phyloP scores from a whole-genome alignment of 1,140 invertebrate genomes.

The Brachionus sp. region DNA sequence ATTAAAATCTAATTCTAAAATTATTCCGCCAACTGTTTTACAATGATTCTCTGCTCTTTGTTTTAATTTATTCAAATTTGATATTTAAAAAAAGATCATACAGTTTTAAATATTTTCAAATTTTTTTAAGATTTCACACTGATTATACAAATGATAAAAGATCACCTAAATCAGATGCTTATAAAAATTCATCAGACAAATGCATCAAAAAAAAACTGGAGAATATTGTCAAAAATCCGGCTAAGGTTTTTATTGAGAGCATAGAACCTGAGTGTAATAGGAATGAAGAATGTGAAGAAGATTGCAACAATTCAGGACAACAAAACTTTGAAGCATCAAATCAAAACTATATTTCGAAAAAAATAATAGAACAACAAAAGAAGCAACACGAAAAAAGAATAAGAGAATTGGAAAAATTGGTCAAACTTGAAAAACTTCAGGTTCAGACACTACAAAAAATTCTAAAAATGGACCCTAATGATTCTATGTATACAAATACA shows the following conservation, averaged over 20 bases:
- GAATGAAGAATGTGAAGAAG: neutral
- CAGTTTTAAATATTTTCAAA: too few species aligned
- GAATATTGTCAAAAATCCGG: slow-evolving; percentile 16
- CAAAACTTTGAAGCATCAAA: neutral
- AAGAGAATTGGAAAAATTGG: neutral
- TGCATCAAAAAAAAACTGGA: neutral
- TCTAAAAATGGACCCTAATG: neutral
- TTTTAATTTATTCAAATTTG: too few species aligned
- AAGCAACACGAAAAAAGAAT: slow-evolving; percentile 8
- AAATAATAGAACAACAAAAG: neutral
- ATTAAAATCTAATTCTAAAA: too few species aligned
- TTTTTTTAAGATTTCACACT: slow-evolving; percentile 3
- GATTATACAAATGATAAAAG: neutral
- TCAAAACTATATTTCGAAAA: neutral
- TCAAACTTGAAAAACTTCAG: slow-evolving; percentile 4
- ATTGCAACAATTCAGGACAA: neutral
- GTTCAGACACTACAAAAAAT: neutral
- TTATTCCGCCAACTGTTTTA: too few species aligned
- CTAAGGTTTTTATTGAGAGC: neutral
- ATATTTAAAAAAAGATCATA: too few species aligned
- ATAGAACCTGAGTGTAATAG: neutral
- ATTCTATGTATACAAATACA: neutral
- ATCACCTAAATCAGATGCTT: neutral
- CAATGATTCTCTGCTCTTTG: too few species aligned
- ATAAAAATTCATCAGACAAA: neutral